Evolutionary conservation across 2,888 invertebrate genomes (phyloP), one percentile per base, ranked within the genome.

Genomic region (Zygaena filipendulae): DNA sequence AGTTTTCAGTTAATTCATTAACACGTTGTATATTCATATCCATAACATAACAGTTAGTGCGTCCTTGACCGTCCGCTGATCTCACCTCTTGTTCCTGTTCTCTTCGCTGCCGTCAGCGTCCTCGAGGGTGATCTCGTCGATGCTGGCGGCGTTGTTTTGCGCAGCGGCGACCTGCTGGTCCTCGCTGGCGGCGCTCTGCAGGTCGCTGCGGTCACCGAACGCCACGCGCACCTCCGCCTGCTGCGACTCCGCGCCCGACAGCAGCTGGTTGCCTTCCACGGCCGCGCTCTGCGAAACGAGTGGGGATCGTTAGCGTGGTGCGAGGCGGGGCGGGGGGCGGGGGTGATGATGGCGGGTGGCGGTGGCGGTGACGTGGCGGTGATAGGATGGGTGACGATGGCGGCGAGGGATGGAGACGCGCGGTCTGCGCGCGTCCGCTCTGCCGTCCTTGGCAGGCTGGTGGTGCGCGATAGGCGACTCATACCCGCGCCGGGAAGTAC

Each of bases 11-110:
- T n/a, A n/a, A n/a, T n/a, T n/a, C n/a, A n/a, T n/a, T n/a, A n/a
- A n/a, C n/a, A n/a, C n/a, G n/a, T n/a, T n/a, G n/a, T n/a, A n/a
- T n/a, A n/a, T n/a, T n/a, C n/a, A n/a, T n/a, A n/a, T 33, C 31
- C 33, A 40, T 36, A 40, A 42, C 33, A 26, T 19, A n/a, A n/a
- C n/a, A n/a, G n/a, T n/a, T n/a, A n/a, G n/a, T n/a, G n/a, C n/a
- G n/a, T n/a, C n/a, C n/a, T n/a, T n/a, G n/a, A n/a, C n/a, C n/a
- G n/a, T n/a, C n/a, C n/a, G n/a, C n/a, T n/a, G n/a, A n/a, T n/a
- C n/a, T n/a, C n/a, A 77, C 81, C 92, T 84, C 67, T 92, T 93
- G 68, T 91, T 89, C 54, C 92, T 84, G 66, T 90, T 88, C 59
- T 90, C 90, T 55, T 91, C 87, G 51, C 86, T 87, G 49, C 69